A percentile compares a stretch with the other conserved stretches of the same genome.
These are phyloP conservation scores for Ctenicera cuprea DNA, from an alignment of 2,888 invertebrate genomes.

Conservation along the genomic window DNA sequence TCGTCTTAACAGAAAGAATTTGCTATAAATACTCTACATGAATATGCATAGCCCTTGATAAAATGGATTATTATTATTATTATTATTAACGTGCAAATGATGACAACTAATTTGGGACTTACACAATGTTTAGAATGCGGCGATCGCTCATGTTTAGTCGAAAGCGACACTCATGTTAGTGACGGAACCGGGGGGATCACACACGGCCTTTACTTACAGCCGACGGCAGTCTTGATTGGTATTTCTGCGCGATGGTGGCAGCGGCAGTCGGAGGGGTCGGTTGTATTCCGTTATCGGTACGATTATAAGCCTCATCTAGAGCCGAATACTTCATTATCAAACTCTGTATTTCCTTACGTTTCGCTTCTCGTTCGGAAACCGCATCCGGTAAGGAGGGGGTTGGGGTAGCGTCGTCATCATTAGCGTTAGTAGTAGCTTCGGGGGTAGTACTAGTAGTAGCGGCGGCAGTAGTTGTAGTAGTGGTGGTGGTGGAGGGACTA, in stretches of 20 bases:
- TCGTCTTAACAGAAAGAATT: too few relatives aligned
- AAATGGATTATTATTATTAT: conserved; percentile 1
- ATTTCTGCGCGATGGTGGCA: conserved; percentile 68
- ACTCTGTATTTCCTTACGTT: conserved; percentile 88
- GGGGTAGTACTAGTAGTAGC: conserved; percentile 7
- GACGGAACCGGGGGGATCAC: conserved; percentile 59
- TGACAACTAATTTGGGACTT: conserved; percentile 54
- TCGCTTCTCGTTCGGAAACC: conserved; percentile 84
- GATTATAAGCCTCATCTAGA: conserved; percentile 82
- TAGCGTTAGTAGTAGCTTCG: conserved; percentile 42
- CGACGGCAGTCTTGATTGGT: conserved; percentile 63
- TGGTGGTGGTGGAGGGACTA: conserved; percentile 14
- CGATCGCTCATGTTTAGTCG: conserved; percentile 57
- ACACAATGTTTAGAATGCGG: conserved; percentile 60
- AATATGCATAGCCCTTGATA: neutral
- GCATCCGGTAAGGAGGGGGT: conserved; percentile 76
- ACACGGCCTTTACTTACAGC: conserved; percentile 70
- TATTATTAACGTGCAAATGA: conserved; percentile 19
- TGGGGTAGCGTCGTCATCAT: conserved; percentile 73
- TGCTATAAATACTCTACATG: neutral
- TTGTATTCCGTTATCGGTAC: conserved; percentile 59
- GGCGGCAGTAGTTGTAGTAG: conserved; percentile 16
- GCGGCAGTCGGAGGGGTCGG: conserved; percentile 61
- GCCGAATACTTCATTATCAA: conserved; percentile 89
- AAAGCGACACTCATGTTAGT: conserved; percentile 63